Base-by-base conservation (phyloP, 2,797 vertebrate genomes). In the Gallinago stenura region DNA sequence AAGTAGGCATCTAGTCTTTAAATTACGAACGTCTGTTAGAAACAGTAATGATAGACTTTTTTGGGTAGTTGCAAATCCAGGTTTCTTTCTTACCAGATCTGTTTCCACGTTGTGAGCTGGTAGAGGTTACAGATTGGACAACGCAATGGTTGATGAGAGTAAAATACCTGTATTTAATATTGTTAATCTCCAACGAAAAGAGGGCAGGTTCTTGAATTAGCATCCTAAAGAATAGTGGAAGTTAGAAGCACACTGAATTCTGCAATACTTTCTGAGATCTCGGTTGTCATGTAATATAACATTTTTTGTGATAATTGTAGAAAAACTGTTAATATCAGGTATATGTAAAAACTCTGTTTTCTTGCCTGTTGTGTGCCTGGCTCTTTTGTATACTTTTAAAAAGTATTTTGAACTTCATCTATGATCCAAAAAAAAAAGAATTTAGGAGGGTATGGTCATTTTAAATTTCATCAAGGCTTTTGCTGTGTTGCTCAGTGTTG, bases 401-500 rank as follows among this genome's bases (percentile, higher is more conserved):
- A 51, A 64, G 26, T 58, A 14, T 18, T 24, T 85, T 61, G 51
- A 80, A 43, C 56, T 85, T 58, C 18, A 30, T 24, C 11, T 75
- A 1, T 50, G 57, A 81, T 78, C 26, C 35, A 41, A 17, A 56
- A 48, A 22, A 26, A 62, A 62, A 79, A 35, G 22, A 19, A 17
- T 41, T 54, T 15, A 50, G 62, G 51, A 37, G 46, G 9, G 45
- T 33, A 10, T 1, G 0, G 2, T 72, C 1, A 2, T 6, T 82
- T 58, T 48, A 35, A 76, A 76, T 72, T 46, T 28, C 50, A 0
- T 43, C 31, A 43, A 1, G 5, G 6, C 24, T 51, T 76, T 6
- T 60, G 62, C 64, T 66, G 35, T 56, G 48, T 45, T 64, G 71
- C 21, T 57, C 69, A 48, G 69, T 16, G 57, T 35, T 87, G 71